Evolutionary conservation across 2,113 vertebrate species (phyloP), one percentile per base, ranked within the genome.

Genomic region (Forbesichthys agassizii): DNA sequence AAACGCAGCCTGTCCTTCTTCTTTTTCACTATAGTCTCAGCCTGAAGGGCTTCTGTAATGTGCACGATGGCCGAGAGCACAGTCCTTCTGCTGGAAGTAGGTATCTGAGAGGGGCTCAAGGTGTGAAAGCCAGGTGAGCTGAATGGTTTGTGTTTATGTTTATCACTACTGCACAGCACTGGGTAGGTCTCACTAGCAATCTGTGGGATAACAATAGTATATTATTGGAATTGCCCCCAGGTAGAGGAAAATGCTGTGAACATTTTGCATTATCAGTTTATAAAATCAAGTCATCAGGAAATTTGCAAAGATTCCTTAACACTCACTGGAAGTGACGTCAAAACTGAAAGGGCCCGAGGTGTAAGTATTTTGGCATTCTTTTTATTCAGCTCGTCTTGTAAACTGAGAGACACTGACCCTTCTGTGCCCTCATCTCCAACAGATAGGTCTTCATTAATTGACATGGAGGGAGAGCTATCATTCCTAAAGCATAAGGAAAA

Each of bases 131-230:
- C 68, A 9, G 70, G 51, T 27, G 71, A 72, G 18, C 62, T 61
- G 62, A 79, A 74, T 3, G 71, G 75, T 52, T 81, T 64, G 57
- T 53, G 49, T 2, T 66, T 67, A 48, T 59, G 18, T 33, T 61
- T 62, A 5, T 56, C 66, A 16, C 55, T 5, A 16, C 54, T 58
- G 61, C 33, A 73, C 46, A 78, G 59, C 48, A 78, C 66, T 36
- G 80, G 80, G 14, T 59, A 82, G 9, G 71, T 85, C 67, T 78
- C 74, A 64, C 80, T 75, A 42, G 67, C 65, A 48, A 75, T 78
- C 83, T 85, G 72, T 36, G 61, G 42, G 78, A 55, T 61, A 5
- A 77, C 27, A 27, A 6, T n/a, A 9, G 42, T 9, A 16, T 18
- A 36, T 54, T 16, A 48, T 10, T 59, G 4, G 27, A 68, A 56